Percentiles rank a stretch among this genome's conserved stretches.
Evolutionary conservation across 2,113 vertebrate genomes (phyloP).

Genomic region (Cheilinus undulatus): DNA sequence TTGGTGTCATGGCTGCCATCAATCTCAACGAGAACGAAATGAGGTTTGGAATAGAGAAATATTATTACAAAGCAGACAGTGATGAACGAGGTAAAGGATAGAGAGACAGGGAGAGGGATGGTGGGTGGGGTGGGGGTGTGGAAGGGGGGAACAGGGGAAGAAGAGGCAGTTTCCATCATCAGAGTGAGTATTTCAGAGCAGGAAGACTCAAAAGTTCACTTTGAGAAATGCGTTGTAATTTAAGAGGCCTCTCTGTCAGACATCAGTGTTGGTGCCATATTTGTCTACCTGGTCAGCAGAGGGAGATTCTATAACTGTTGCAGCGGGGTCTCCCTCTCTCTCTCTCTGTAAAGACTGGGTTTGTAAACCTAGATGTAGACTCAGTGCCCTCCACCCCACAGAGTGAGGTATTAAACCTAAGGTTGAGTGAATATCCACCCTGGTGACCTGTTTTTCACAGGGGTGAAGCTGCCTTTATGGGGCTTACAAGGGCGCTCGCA

Average conservation of each 20-base stretch:
- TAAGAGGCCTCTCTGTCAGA: constrained; percentile 29
- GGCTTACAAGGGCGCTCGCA: constrained; percentile 59
- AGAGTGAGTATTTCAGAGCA: constrained; percentile 14
- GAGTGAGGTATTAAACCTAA: constrained; percentile 75
- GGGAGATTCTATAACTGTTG: constrained; percentile 36
- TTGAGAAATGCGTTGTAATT: constrained; percentile 36
- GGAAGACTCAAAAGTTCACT: constrained; percentile 27
- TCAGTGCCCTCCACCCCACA: constrained; percentile 63
- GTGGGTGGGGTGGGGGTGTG: constrained; percentile 35
- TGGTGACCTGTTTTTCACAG: constrained; percentile 64
- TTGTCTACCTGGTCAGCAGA: constrained; percentile 26
- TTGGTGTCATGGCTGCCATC: constrained; percentile 87
- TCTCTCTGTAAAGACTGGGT: constrained; percentile 43
- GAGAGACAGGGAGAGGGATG: constrained; percentile 56
- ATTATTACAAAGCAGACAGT: constrained; percentile 90
- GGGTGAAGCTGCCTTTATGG: constrained; percentile 57
- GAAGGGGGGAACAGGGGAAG: constrained; percentile 12
- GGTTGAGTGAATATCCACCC: constrained; percentile 74
- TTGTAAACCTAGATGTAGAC: constrained; percentile 58
- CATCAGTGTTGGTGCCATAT: constrained; percentile 8
- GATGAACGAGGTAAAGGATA: constrained; percentile 81
- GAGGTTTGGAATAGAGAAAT: constrained; percentile 88
- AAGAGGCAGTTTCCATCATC: constrained; percentile 44
- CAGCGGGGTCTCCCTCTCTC: constrained; percentile 31
- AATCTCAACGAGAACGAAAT: constrained; percentile 87